These are phyloP conservation scores for Drosophila monieri DNA, from an alignment of 2,888 invertebrate genomes.

Conservation along the genomic window DNA sequence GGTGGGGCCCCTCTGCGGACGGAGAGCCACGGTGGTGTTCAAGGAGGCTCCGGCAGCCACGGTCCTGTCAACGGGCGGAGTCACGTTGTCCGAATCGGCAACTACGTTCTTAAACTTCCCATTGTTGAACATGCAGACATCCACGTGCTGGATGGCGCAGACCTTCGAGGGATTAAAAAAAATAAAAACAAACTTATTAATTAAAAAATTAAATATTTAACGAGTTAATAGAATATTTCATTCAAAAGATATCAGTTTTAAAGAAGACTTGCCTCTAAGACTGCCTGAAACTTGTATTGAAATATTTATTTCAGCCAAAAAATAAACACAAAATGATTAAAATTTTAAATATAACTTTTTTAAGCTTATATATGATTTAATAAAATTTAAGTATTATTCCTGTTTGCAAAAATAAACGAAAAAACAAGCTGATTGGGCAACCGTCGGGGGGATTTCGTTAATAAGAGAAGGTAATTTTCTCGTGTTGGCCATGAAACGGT, in stretches of 20 bases:
- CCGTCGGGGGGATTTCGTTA: not conserved
- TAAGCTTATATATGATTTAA: too few species aligned
- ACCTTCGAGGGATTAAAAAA: conserved; percentile 85
- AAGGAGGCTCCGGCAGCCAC: conserved; percentile 88
- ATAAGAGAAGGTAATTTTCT: conserved; percentile 3
- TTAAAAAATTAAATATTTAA: not conserved
- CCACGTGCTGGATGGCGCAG: conserved; percentile 94
- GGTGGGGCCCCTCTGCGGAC: conserved; percentile 90
- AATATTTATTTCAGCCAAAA: too few species aligned
- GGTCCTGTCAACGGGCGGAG: conserved; percentile 74
- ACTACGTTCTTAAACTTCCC: conserved; percentile 97
- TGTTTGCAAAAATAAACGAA: too few species aligned
- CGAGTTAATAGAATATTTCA: not conserved
- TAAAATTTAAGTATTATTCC: too few species aligned
- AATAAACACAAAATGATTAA: too few species aligned
- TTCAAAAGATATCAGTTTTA: too few species aligned
- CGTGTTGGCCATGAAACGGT: not conserved
- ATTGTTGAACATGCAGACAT: conserved; percentile 97
- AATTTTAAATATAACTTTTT: too few species aligned
- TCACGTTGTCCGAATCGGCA: conserved; percentile 87
- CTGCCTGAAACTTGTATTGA: too few species aligned
- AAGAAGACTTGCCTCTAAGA: too few species aligned
- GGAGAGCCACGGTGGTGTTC: conserved; percentile 87
- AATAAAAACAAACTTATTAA: not conserved
- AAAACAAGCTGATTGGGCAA: too few species aligned